These are phyloP conservation scores for Ammodytes marinus DNA, from an alignment of 2,113 vertebrate genomes.

Conservation along the genomic window DNA sequence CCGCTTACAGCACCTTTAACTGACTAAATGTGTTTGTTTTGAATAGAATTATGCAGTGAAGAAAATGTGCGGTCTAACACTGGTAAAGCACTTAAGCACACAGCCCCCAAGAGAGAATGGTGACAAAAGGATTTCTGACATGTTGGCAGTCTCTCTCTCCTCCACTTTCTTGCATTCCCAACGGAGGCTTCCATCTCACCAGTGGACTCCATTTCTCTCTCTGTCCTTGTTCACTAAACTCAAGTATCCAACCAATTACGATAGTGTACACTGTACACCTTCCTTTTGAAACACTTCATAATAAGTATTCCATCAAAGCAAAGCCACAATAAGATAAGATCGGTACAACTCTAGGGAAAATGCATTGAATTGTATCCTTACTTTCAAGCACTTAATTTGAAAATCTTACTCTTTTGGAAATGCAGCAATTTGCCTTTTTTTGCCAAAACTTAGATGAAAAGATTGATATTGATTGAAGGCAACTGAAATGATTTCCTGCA, in stretches of 20 bases:
- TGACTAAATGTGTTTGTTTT: slow-evolving; percentile 33
- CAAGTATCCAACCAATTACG: neutral
- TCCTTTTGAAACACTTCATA: neutral
- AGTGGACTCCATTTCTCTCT: slow-evolving; percentile 34
- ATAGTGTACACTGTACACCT: neutral
- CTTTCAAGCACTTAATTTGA: neutral
- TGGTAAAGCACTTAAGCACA: slow-evolving; percentile 51
- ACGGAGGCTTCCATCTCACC: slow-evolving; percentile 27
- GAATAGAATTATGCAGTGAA: slow-evolving; percentile 5
- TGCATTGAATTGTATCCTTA: too few relatives aligned
- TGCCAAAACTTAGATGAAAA: neutral
- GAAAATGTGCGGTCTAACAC: slow-evolving; percentile 11
- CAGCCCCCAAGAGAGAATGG: slow-evolving; percentile 44
- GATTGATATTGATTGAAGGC: neutral
- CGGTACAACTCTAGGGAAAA: neutral
- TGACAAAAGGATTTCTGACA: slow-evolving; percentile 76
- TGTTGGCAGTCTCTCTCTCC: slow-evolving; percentile 48
- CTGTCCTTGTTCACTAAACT: slow-evolving; percentile 21
- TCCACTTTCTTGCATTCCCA: slow-evolving; percentile 30
- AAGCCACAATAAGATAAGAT: neutral
- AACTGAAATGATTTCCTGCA: neutral
- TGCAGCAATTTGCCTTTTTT: neutral
- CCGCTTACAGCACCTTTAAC: too few relatives aligned
- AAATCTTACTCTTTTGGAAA: neutral
- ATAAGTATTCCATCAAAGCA: neutral